Conservation (phyloP, 2,888 invertebrate genomes). For the Rhagophthalmus giganteus region DNA sequence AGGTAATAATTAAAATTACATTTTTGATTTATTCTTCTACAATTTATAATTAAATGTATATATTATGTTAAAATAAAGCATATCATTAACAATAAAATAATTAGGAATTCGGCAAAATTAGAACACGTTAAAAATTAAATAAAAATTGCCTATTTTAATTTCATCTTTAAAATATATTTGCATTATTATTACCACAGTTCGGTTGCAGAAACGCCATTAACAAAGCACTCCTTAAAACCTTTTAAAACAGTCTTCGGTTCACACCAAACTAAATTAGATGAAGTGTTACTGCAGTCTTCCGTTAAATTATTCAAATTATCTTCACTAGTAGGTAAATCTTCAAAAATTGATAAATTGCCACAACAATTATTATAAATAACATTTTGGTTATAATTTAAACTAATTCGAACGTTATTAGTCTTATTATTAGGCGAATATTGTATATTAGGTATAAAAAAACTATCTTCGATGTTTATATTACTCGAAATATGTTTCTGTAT, state of each 20-base stretch:
- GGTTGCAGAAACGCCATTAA: conserved; percentile 60
- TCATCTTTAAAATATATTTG: not conserved
- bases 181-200: conserved; percentile 59
- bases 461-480: conserved; percentile 49
- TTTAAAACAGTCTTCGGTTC: conserved; percentile 61
- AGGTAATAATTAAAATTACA: too few relatives aligned
- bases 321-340: conserved; percentile 34
- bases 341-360: conserved; percentile 44
- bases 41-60: too few relatives aligned
- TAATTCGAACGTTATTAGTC: conserved; percentile 43
- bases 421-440: conserved; percentile 39
- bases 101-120: too few relatives aligned
- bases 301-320: conserved; percentile 5
- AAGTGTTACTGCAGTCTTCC: conserved; percentile 6
- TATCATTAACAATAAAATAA: too few relatives aligned
- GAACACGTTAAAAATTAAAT: not conserved
- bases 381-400: conserved; percentile 37
- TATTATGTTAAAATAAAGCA: too few relatives aligned
- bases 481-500: conserved; percentile 57
- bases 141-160: not conserved
- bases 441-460: conserved; percentile 53
- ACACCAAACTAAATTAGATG: conserved; percentile 53
- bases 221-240: conserved; percentile 62
- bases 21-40: too few relatives aligned
- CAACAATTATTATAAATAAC: conserved; percentile 50